Percentiles rank a stretch among this genome's conserved stretches.
Evolutionary conservation across 2,888 invertebrate species (phyloP).

Genomic region (Pristionchus maxplancki): DNA sequence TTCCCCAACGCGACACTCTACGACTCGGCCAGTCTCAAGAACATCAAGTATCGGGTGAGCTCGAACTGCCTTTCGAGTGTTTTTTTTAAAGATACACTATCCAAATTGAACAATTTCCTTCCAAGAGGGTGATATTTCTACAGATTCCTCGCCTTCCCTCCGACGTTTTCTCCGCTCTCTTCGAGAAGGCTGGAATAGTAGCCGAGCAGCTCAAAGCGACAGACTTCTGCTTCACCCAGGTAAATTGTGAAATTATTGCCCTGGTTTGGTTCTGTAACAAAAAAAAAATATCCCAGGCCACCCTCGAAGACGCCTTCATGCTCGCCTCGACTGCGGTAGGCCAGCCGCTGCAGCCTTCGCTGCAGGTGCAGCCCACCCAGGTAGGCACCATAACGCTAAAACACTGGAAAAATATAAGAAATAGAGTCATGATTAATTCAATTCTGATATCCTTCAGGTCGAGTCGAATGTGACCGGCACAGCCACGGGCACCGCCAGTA

Average conservation of each 20-base stretch:
- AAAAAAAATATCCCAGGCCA: not conserved
- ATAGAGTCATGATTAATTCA: too few relatives aligned
- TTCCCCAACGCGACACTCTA: not conserved
- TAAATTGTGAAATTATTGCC: not conserved
- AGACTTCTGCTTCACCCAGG: slow-evolving; percentile 30
- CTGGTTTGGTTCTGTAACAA: not conserved
- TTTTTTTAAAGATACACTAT: too few relatives aligned
- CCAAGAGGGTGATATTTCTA: too few relatives aligned
- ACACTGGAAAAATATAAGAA: too few relatives aligned
- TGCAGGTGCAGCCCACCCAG: too few relatives aligned
- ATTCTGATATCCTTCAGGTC: too few relatives aligned
- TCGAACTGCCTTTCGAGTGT: too few relatives aligned
- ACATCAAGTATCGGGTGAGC: not conserved
- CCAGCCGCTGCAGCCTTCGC: too few relatives aligned
- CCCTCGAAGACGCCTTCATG: slow-evolving; percentile 20
- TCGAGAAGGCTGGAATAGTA: not conserved
- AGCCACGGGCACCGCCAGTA: too few relatives aligned
- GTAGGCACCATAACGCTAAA: too few relatives aligned
- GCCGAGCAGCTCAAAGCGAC: not conserved
- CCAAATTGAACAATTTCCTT: too few relatives aligned
- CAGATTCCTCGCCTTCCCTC: not conserved
- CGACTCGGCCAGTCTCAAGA: not conserved
- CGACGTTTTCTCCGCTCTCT: not conserved
- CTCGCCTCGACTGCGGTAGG: not conserved
- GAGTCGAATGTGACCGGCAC: too few relatives aligned